Conservation (phyloP, 2,797 vertebrate genomes). For the Danio aesculapii region DNA sequence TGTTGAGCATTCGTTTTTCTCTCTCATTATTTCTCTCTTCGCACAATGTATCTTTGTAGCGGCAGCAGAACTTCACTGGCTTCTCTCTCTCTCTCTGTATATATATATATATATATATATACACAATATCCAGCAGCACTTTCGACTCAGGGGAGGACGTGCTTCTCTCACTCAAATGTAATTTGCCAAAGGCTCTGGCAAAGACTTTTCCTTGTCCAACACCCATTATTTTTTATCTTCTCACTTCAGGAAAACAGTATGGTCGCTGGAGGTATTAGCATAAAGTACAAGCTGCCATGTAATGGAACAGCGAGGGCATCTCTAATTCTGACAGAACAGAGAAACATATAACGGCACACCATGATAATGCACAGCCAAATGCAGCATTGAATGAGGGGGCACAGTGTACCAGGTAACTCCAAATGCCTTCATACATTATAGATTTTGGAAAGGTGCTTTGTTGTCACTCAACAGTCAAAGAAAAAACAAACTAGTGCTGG, state of each 20-base stretch:
- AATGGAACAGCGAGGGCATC: slow-evolving; percentile 81
- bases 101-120: too few species aligned
- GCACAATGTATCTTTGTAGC: neutral
- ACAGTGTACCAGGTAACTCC: neutral
- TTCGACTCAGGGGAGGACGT: slow-evolving; percentile 32
- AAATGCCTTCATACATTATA: slow-evolving; percentile 47
- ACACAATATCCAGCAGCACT: slow-evolving; percentile 14
- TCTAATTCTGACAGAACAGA: slow-evolving; percentile 78
- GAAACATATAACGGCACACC: slow-evolving; percentile 73
- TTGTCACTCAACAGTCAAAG: slow-evolving; percentile 26
- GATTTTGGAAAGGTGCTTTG: slow-evolving; percentile 30
- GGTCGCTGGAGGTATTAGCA: slow-evolving; percentile 73
- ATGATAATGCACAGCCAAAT: slow-evolving; percentile 70
- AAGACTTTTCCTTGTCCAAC: slow-evolving; percentile 64
- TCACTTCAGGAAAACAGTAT: slow-evolving; percentile 81
- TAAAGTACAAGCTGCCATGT: slow-evolving; percentile 78
- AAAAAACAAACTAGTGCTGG: slow-evolving; percentile 21
- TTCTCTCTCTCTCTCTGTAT: neutral
- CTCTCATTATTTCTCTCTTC: slow-evolving; percentile 15
- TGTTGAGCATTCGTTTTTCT: neutral
- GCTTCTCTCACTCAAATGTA: slow-evolving; percentile 60
- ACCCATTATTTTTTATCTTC: slow-evolving; percentile 82
- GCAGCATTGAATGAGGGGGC: slow-evolving; percentile 7
- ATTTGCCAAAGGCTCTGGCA: slow-evolving; percentile 68
- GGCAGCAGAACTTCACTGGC: slow-evolving; percentile 2